Percentiles rank a stretch among this genome's conserved stretches.
phyloP scores from a whole-genome alignment of 2,113 vertebrate genomes.

The Planiliza haematocheilus region DNA sequence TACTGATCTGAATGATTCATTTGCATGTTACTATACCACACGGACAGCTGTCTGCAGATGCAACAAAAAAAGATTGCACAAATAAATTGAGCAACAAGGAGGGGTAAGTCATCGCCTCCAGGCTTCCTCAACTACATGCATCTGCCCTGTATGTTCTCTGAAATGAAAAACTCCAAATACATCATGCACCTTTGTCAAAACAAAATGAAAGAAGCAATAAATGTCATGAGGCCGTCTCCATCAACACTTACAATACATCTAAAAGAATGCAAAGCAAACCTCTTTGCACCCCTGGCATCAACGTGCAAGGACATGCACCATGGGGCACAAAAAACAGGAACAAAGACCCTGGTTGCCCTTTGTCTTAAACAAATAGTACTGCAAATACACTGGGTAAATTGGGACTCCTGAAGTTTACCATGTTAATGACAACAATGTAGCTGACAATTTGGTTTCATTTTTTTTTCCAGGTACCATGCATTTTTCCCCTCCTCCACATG shows the following conservation, averaged over 20 bases:
- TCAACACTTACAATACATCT: not conserved
- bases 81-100: not conserved
- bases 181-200: not conserved
- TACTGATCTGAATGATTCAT: not conserved
- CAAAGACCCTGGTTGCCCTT: not conserved
- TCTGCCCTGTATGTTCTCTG: not conserved
- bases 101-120: not conserved
- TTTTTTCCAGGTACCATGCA: accelerated
- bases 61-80: not conserved
- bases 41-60: too few species aligned
- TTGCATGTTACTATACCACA: not conserved
- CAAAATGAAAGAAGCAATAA: too few species aligned
- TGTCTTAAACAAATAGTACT: not conserved
- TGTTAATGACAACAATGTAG: not conserved
- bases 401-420: not conserved
- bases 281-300: not conserved
- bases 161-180: not conserved
- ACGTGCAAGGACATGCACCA: not conserved
- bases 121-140: not conserved
- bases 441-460: too few species aligned
- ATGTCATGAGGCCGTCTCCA: not conserved
- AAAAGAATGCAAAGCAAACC: too few species aligned
- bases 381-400: not conserved
- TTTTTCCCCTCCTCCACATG: not conserved
- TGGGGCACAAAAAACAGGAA: conserved; percentile 2